Conservation (phyloP, 1,140 invertebrate genomes). For the Plodia interpunctella region DNA sequence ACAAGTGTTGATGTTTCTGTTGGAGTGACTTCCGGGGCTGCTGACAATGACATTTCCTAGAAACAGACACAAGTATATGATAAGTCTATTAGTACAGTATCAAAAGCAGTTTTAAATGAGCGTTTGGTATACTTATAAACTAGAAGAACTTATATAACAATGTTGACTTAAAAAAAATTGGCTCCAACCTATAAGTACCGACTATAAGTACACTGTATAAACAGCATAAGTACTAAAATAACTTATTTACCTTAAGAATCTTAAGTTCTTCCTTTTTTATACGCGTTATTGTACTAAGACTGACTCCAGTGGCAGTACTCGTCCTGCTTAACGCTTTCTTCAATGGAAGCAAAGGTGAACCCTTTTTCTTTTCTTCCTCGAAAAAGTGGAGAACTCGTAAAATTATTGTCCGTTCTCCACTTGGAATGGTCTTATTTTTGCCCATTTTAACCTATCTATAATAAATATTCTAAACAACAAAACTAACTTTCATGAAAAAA, state of each 20-base stretch:
- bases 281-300: not conserved
- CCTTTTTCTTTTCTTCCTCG: conserved; percentile 2
- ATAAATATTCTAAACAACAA: too few species aligned
- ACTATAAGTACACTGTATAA: too few species aligned
- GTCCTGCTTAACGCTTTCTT: not conserved
- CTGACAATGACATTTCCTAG: not conserved
- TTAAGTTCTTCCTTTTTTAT: conserved; percentile 2
- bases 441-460: not conserved
- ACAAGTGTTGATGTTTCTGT: not conserved
- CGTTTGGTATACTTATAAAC: too few species aligned
- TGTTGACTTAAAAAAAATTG: too few species aligned
- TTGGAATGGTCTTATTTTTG: not conserved
- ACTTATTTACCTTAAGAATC: not conserved
- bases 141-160: too few species aligned
- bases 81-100: too few species aligned
- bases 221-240: not conserved
- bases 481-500: too few species aligned
- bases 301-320: not conserved
- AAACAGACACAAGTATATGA: not conserved
- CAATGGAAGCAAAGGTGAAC: not conserved
- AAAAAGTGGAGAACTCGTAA: not conserved
- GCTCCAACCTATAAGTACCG: too few species aligned
- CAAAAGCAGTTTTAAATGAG: not conserved
- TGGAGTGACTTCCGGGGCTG: not conserved
- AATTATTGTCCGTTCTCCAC: not conserved